A percentile compares a stretch with the other conserved stretches of the same genome.
Evolutionary conservation across 2,888 invertebrate genomes (phyloP).

Genomic region (Pyrrhosoma nymphula): DNA sequence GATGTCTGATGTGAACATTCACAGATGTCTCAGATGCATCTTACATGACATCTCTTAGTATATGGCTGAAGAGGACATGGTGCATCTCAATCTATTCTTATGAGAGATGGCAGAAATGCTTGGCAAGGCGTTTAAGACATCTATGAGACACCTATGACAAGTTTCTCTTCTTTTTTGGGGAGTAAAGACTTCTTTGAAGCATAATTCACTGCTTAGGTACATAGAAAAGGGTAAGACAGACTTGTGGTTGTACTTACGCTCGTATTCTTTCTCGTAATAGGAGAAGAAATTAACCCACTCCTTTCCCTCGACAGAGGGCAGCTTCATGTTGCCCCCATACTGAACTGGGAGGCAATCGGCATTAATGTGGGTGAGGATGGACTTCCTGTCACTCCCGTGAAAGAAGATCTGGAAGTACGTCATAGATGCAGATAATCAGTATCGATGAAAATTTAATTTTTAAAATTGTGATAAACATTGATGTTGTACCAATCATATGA

Average conservation of each 20-base stretch:
- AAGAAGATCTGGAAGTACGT: conserved; percentile 82
- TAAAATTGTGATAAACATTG: neutral
- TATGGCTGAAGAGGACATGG: too few relatives aligned
- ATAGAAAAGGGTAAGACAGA: too few relatives aligned
- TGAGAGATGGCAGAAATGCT: too few relatives aligned
- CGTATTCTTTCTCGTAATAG: conserved; percentile 84
- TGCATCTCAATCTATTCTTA: too few relatives aligned
- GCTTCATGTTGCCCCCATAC: conserved; percentile 85
- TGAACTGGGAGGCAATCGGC: conserved; percentile 81
- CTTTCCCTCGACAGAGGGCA: conserved; percentile 83
- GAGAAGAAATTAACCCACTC: conserved; percentile 84
- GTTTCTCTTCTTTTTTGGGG: too few relatives aligned
- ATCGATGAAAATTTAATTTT: neutral
- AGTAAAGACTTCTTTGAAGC: too few relatives aligned
- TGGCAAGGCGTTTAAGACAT: too few relatives aligned
- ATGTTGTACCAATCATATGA: neutral
- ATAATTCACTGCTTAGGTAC: too few relatives aligned
- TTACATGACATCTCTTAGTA: too few relatives aligned
- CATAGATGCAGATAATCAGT: neutral
- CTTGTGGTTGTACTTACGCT: conserved; percentile 78
- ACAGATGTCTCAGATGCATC: too few relatives aligned
- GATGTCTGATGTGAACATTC: too few relatives aligned
- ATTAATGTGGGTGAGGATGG: conserved; percentile 82
- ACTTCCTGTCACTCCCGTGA: conserved; percentile 85
- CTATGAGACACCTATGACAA: too few relatives aligned